These are phyloP conservation scores for Gallinago media DNA, from an alignment of 2,113 vertebrate species.

Conservation along the genomic window DNA sequence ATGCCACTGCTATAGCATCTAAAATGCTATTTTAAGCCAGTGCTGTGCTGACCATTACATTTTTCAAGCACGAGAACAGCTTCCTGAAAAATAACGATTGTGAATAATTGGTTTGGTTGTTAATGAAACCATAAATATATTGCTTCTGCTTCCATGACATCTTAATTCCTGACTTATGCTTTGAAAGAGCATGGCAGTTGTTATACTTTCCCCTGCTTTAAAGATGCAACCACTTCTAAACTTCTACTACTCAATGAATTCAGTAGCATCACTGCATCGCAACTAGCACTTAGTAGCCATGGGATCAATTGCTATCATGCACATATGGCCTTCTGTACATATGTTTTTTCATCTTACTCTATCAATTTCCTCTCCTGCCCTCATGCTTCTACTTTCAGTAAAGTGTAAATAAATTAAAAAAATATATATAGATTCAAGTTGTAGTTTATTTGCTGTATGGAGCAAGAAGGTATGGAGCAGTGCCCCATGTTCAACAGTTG, in stretches of 20 bases:
- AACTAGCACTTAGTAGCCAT: not conserved
- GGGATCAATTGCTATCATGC: not conserved
- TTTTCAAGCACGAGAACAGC: conserved; percentile 49
- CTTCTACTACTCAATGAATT: not conserved
- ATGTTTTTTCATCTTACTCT: not conserved
- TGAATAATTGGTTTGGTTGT: not conserved
- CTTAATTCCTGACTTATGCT: not conserved
- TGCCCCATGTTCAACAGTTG: not conserved
- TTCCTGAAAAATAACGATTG: conserved; percentile 26
- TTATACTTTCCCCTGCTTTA: not conserved
- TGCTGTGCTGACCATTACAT: conserved; percentile 53
- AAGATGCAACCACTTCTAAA: not conserved
- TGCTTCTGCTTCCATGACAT: not conserved
- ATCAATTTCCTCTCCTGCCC: not conserved
- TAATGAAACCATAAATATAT: not conserved
- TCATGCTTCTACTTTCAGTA: not conserved
- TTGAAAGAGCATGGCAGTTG: not conserved
- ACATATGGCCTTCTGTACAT: not conserved
- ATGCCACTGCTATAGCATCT: conserved; percentile 23
- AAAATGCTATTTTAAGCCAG: conserved; percentile 57
- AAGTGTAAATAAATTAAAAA: not conserved
- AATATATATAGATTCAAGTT: not conserved
- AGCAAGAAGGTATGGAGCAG: not conserved
- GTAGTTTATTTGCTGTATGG: not conserved
- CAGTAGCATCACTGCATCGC: not conserved